Conservation (phyloP, 2,888 invertebrate species). For the Gerris lacustris region DNA sequence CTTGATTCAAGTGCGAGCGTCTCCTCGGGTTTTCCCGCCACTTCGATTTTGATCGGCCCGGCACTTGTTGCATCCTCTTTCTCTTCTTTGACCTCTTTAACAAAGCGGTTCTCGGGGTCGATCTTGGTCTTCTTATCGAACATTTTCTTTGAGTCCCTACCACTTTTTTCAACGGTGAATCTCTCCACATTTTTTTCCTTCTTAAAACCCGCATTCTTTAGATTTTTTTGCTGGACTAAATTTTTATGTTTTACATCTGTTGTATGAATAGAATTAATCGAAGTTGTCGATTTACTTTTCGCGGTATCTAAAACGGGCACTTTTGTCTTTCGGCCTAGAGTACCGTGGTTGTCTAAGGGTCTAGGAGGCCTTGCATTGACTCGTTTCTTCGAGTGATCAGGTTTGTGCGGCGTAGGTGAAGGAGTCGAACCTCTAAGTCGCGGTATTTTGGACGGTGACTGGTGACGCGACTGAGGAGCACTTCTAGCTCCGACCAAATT, state of each 20-base stretch:
- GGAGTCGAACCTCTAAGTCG: constrained; percentile 6
- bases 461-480: not conserved
- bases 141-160: not conserved
- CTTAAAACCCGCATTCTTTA: not conserved
- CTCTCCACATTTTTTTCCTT: not conserved
- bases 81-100: not conserved
- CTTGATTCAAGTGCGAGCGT: not conserved
- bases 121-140: not conserved
- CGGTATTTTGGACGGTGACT: constrained; percentile 6
- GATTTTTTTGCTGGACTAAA: not conserved
- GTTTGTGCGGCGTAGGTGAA: constrained; percentile 6
- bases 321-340: not conserved
- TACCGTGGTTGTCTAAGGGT: not conserved
- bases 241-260: not conserved
- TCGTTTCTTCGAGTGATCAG: not conserved
- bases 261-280: not conserved
- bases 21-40: not conserved
- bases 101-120: not conserved
- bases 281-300: not conserved
- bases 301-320: not conserved
- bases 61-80: constrained; percentile 6
- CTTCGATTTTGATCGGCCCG: constrained; percentile 7
- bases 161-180: not conserved
- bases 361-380: constrained; percentile 5
- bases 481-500: not conserved